phyloP scores from a whole-genome alignment of 2,113 vertebrate genomes.

The Cricetomys ansorgei region DNA sequence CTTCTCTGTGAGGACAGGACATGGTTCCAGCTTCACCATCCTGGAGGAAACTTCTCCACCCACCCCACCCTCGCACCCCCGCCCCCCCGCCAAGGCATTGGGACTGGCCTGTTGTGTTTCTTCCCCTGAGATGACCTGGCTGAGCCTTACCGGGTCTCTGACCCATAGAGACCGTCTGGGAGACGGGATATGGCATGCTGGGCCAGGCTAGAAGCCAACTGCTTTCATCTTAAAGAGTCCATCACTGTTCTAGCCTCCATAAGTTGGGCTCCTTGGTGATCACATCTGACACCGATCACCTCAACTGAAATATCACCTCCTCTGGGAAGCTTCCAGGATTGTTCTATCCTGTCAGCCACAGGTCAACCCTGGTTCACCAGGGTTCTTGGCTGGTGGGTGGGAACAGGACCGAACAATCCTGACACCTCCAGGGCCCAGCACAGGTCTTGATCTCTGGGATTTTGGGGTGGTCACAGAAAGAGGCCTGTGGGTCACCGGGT shows the following conservation, averaged over 20 bases:
- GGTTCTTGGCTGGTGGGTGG: neutral
- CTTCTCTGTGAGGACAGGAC: accelerated
- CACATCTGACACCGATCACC: neutral
- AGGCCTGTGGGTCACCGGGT: neutral
- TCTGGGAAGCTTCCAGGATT: neutral
- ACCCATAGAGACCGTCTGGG: neutral
- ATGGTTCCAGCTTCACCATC: too few species aligned
- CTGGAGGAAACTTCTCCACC: too few species aligned
- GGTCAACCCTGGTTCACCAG: too few species aligned
- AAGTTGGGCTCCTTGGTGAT: neutral
- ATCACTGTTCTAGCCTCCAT: neutral
- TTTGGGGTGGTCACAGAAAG: neutral
- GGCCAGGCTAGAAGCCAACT: neutral
- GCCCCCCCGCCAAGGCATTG: too few species aligned
- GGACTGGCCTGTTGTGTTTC: neutral
- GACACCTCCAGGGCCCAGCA: neutral
- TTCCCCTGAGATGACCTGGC: neutral
- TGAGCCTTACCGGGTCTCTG: neutral
- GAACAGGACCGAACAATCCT: neutral
- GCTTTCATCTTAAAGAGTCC: neutral
- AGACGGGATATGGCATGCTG: accelerated
- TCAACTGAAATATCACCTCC: accelerated
- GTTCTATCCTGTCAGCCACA: neutral
- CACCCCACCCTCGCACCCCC: too few species aligned
- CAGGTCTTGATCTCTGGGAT: neutral